Evolutionary conservation across 35 echinoderm and acorn worm species (phyloP).

Genomic region (Ptychodera flava): DNA sequence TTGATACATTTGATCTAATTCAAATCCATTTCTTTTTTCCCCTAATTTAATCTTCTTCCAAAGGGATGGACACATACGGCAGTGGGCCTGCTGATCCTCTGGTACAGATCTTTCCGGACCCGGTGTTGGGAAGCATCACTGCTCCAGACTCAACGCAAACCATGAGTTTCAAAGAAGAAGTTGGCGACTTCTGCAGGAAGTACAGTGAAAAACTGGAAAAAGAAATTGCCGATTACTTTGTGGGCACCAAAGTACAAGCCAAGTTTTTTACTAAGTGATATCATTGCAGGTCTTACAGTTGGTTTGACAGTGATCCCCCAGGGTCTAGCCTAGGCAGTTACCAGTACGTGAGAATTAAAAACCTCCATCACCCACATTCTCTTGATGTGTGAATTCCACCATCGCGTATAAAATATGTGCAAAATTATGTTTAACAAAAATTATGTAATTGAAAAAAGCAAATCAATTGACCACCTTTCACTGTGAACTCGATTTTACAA

Average conservation of each 20-base stretch:
- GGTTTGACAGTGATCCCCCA: conserved; percentile 89
- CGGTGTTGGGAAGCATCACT: not conserved
- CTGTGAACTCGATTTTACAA: too few relatives aligned
- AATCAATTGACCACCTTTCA: too few relatives aligned
- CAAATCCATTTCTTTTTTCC: too few relatives aligned
- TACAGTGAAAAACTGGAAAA: conserved; percentile 59
- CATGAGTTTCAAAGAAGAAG: not conserved
- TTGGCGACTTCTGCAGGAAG: not conserved
- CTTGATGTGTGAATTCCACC: too few relatives aligned
- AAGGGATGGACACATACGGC: not conserved
- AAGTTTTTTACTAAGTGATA: conserved; percentile 42
- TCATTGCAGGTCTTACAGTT: conserved; percentile 83
- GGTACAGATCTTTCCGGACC: not conserved
- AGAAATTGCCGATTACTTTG: conserved; percentile 53
- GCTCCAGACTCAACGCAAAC: not conserved
- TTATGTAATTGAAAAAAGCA: too few relatives aligned
- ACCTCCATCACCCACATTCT: too few relatives aligned
- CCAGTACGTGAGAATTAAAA: conserved; percentile 38
- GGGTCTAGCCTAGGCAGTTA: conserved; percentile 83
- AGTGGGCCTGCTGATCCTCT: not conserved
- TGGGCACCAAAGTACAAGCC: conserved; percentile 65
- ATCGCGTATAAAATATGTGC: too few relatives aligned
- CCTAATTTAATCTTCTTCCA: too few relatives aligned
- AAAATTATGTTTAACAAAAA: too few relatives aligned
- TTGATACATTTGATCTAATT: too few relatives aligned